Evolutionary conservation across 2,888 invertebrate species (phyloP).

Genomic region (Hedya salicella): DNA sequence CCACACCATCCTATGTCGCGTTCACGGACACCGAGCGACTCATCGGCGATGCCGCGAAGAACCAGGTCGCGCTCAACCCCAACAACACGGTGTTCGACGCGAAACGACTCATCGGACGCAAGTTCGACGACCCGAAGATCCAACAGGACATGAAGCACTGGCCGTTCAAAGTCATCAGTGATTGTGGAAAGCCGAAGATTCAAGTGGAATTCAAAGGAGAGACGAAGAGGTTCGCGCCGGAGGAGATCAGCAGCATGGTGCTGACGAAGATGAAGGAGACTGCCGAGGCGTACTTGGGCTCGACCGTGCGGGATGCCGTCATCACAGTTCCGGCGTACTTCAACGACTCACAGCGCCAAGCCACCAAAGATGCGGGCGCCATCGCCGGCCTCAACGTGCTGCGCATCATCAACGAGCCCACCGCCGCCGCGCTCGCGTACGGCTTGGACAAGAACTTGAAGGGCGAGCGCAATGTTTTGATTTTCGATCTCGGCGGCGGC

Average conservation of each 20-base stretch:
- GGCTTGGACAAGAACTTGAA: conserved; percentile 86
- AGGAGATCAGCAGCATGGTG: conserved; percentile 87
- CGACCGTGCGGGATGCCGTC: conserved; percentile 86
- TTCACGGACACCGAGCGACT: conserved; percentile 85
- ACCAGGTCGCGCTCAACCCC: conserved; percentile 89
- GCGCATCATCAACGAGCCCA: conserved; percentile 87
- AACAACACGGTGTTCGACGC: conserved; percentile 89
- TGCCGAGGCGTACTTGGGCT: conserved; percentile 75
- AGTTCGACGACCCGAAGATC: conserved; percentile 88
- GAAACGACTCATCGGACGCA: conserved; percentile 90
- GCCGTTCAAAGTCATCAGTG: conserved; percentile 88
- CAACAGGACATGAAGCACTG: conserved; percentile 90
- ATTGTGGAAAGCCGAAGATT: conserved; percentile 86
- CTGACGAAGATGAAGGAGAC: conserved; percentile 50
- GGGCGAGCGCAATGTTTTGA: conserved; percentile 82
- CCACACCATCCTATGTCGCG: conserved; percentile 92
- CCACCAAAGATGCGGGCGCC: conserved; percentile 90
- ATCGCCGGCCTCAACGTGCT: conserved; percentile 82
- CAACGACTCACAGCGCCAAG: conserved; percentile 64
- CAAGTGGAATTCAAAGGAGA: conserved; percentile 86
- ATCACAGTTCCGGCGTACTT: conserved; percentile 89
- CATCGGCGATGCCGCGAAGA: conserved; percentile 85
- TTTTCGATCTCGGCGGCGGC: conserved; percentile 83
- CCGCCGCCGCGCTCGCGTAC: conserved; percentile 87
- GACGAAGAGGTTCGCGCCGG: conserved; percentile 84